Percentiles rank a stretch among this genome's conserved stretches.
Conservation (phyloP, 2,888 invertebrate genomes). For the Leptopilina myrica region DNA sequence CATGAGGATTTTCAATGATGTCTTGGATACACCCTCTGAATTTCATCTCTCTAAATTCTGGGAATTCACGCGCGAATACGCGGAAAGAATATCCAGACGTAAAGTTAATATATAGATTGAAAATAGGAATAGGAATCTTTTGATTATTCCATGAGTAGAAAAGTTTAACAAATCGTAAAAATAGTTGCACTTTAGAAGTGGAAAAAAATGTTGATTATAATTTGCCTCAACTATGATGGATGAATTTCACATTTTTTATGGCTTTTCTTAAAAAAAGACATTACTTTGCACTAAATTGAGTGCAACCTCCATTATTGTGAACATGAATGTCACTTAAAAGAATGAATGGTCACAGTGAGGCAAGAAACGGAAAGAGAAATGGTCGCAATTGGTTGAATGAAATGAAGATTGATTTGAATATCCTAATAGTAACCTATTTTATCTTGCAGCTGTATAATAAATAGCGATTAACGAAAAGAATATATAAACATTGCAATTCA, state of each 20-base stretch:
- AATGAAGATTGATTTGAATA: slow-evolving; percentile 34
- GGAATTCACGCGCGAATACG: not conserved
- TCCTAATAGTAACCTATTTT: not conserved
- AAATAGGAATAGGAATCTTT: no score
- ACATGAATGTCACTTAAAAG: slow-evolving; percentile 21
- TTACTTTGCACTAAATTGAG: not conserved
- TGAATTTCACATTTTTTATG: no score
- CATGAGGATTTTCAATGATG: not conserved
- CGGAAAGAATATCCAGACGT: slow-evolving; percentile 14
- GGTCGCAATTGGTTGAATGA: not conserved
- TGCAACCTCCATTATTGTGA: slow-evolving; percentile 8
- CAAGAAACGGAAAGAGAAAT: slow-evolving; percentile 28
- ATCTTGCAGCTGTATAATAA: not conserved
- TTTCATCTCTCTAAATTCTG: slow-evolving; percentile 1
- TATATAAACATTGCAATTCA: not conserved
- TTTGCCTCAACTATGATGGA: no score
- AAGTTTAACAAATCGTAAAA: not conserved
- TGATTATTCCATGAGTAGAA: no score
- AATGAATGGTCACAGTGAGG: not conserved
- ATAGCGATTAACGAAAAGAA: not conserved
- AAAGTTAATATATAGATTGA: no score
- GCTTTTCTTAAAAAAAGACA: not conserved
- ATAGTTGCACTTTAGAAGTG: no score
- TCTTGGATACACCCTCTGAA: slow-evolving; percentile 4
- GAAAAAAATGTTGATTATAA: no score